Evolutionary conservation across 2,797 vertebrate species (phyloP), one percentile per base, ranked within the genome.

Genomic region (Muscicapa comitata): DNA sequence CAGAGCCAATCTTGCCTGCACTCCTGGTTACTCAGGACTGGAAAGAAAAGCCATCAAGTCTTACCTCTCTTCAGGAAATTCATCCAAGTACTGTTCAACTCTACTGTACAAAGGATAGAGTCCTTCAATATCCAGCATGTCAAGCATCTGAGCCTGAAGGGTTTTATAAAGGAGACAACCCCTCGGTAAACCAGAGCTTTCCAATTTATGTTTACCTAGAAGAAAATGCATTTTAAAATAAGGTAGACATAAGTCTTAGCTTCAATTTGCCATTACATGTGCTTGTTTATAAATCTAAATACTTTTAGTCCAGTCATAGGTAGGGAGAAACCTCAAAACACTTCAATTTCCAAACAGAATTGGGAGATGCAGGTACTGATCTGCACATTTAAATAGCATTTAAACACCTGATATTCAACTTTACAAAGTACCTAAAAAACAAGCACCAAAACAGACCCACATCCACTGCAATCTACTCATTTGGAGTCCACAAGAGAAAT

Each of bases 91-190:
- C 65, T 98, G 98, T 90, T 99, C 99, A 51, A 99, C 98, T 71
- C 98, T 97, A 48, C 97, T 98, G 97, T 99, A 99, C 93, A 99
- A 97, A 43, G 99, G 99, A 90, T 99, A 98, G 91, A 99, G 97
- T 67, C 99, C 99, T 96, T 99, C 99, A 5, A 99, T 99, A 96
- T 99, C 99, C 97, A 99, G 96, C 88, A 97, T 98, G 97, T 99
- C 99, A 96, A 99, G 97, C 99, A 99, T 99, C 98, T 99, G 99
- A 88, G 98, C 98, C 96, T 99, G 99, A 62, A 99, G 99, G 74
- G 99, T 99, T 98, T 98, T 98, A 95, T 98, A 99, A 90, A 99
- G 97, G 75, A 99, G 98, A 62, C 99, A 99, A 97, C 98, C 98
- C 96, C 97, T 98, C 61, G 99, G 99, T 92, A 99, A 97, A 95